Conservation (phyloP, 2,797 vertebrate species). For the Falco columbarius region DNA sequence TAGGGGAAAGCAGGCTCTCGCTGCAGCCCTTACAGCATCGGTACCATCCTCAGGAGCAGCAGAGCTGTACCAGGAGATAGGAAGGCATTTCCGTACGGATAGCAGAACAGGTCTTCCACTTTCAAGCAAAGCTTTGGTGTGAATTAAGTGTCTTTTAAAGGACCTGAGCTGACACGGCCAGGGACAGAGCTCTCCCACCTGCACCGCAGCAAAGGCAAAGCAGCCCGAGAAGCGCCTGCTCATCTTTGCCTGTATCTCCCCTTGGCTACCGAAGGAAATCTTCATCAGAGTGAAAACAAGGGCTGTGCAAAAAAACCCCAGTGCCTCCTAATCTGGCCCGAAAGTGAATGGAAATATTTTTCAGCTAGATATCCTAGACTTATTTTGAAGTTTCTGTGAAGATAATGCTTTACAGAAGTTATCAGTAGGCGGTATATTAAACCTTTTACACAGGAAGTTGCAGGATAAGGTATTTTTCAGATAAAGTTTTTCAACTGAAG, state of each 20-base stretch:
- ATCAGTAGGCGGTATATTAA: background rate
- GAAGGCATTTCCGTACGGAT: background rate
- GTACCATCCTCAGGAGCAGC: background rate
- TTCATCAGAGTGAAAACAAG: background rate
- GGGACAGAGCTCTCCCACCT: background rate
- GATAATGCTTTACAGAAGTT: background rate
- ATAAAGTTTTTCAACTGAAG: background rate
- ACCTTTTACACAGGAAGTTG: background rate
- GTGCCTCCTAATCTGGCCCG: background rate
- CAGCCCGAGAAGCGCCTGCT: background rate
- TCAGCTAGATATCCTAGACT: background rate
- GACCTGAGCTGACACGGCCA: background rate
- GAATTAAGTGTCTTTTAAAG: background rate
- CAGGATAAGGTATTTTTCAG: background rate
- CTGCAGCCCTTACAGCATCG: rapidly evolving
- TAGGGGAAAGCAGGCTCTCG: background rate
- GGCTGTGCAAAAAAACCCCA: background rate
- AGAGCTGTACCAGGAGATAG: background rate
- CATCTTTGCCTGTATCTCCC: background rate
- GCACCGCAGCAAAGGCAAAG: background rate
- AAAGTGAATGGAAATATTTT: background rate
- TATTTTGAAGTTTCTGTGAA: background rate
- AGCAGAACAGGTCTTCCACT: background rate
- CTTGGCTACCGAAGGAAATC: background rate
- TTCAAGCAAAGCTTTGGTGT: background rate